A percentile compares a stretch with the other conserved stretches of the same genome.
These are phyloP conservation scores for Tylochromis polylepis DNA, from an alignment of 2,113 vertebrate genomes.

Conservation along the genomic window DNA sequence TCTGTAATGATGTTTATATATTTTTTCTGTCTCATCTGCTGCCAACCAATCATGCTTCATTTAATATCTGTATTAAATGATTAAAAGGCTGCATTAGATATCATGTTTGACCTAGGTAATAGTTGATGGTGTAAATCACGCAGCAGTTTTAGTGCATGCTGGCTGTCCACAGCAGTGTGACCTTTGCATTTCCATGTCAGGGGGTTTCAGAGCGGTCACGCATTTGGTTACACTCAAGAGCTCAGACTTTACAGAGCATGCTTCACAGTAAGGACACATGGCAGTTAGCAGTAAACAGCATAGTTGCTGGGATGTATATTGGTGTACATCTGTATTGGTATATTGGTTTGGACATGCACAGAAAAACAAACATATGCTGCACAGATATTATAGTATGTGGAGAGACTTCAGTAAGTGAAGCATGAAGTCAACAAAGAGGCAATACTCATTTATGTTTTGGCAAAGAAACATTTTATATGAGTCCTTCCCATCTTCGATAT, in stretches of 20 bases:
- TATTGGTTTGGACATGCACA: background rate
- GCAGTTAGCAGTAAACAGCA: conserved; percentile 5
- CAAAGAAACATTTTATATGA: background rate
- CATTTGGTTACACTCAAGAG: conserved; percentile 5
- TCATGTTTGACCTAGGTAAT: background rate
- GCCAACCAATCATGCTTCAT: background rate
- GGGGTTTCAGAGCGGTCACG: background rate
- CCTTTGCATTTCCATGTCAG: background rate
- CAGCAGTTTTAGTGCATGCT: background rate
- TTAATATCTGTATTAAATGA: background rate
- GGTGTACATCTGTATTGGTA: too few relatives aligned
- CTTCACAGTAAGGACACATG: background rate
- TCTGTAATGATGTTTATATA: background rate
- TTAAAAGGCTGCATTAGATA: background rate
- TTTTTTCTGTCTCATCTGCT: background rate
- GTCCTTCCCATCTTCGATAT: background rate
- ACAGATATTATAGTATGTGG: background rate
- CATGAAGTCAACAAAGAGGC: background rate
- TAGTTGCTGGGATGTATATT: conserved; percentile 2
- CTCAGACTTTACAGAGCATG: background rate
- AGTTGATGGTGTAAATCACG: background rate
- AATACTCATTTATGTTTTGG: background rate
- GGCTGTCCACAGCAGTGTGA: background rate
- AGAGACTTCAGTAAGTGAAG: background rate
- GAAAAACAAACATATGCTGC: background rate